Evolutionary conservation across 2,797 vertebrate species (phyloP).

Genomic region (Ctenosaura bakeri): DNA sequence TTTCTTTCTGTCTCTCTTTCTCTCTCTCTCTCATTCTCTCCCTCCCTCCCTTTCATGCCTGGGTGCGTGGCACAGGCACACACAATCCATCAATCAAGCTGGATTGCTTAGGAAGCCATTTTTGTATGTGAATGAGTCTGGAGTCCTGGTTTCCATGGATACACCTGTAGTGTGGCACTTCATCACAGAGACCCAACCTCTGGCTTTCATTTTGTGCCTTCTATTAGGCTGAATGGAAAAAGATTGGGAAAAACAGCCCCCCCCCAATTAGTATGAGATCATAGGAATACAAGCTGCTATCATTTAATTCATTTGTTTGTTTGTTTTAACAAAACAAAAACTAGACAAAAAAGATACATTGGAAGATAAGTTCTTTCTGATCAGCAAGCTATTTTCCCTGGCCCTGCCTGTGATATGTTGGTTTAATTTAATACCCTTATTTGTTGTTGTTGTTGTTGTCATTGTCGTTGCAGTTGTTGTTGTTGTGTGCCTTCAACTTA

Average conservation of each 20-base stretch:
- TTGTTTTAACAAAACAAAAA: not conserved
- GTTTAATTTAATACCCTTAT: not conserved
- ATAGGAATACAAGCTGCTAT: rapidly evolving
- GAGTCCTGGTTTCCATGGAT: constrained; percentile 65
- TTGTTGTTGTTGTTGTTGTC: too few species aligned
- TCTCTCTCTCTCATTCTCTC: not conserved
- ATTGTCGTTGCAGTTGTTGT: too few species aligned
- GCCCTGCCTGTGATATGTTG: rapidly evolving
- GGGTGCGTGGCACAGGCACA: not conserved
- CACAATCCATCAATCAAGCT: not conserved
- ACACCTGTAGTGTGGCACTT: constrained; percentile 35
- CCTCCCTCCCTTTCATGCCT: not conserved
- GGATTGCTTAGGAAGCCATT: not conserved
- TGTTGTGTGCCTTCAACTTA: too few species aligned
- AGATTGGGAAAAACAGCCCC: not conserved
- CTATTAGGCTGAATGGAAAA: not conserved
- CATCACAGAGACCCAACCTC: not conserved
- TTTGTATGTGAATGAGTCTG: not conserved
- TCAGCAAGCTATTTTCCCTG: not conserved
- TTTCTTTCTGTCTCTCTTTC: not conserved
- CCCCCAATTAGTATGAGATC: not conserved
- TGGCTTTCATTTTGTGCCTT: not conserved
- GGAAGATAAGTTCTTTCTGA: not conserved
- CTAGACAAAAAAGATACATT: not conserved
- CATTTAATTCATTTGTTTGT: not conserved